Conservation (phyloP, 2,797 vertebrate genomes). For the Hydrocynus forskahlii region DNA sequence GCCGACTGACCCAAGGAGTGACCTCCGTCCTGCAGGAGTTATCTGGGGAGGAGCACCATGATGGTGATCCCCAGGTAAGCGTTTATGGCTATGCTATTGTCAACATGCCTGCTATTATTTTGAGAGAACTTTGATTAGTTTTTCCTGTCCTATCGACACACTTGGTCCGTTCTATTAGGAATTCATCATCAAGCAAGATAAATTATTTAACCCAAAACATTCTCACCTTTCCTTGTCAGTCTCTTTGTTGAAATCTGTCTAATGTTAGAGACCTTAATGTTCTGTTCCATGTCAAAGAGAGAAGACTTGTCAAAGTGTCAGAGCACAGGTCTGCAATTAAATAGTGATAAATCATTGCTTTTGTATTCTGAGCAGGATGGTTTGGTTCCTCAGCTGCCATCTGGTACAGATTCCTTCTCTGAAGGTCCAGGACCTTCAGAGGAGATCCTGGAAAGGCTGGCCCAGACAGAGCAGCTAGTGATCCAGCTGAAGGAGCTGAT, state of each 20-base stretch:
- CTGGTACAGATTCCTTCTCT: conserved; percentile 53
- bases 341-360: background rate
- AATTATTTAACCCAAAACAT: no score
- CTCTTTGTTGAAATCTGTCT: background rate
- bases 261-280: background rate
- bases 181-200: no score
- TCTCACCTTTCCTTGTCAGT: background rate
- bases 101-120: no score
- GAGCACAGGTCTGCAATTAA: background rate
- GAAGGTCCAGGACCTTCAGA: conserved; percentile 68
- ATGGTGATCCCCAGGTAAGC: conserved; percentile 78
- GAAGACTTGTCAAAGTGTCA: background rate
- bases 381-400: conserved; percentile 67
- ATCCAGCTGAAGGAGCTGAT: conserved; percentile 89
- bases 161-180: no score
- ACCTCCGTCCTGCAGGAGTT: conserved; percentile 89
- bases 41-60: conserved; percentile 81
- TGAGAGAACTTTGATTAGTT: no score
- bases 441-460: conserved; percentile 83
- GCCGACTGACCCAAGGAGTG: conserved; percentile 83
- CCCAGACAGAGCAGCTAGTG: conserved; percentile 87
- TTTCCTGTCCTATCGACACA: no score
- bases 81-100: background rate
- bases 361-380: conserved; percentile 61
- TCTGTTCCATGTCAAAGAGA: background rate